Conservation (phyloP, 2,888 invertebrate genomes). For the Xestia rhomboidea region DNA sequence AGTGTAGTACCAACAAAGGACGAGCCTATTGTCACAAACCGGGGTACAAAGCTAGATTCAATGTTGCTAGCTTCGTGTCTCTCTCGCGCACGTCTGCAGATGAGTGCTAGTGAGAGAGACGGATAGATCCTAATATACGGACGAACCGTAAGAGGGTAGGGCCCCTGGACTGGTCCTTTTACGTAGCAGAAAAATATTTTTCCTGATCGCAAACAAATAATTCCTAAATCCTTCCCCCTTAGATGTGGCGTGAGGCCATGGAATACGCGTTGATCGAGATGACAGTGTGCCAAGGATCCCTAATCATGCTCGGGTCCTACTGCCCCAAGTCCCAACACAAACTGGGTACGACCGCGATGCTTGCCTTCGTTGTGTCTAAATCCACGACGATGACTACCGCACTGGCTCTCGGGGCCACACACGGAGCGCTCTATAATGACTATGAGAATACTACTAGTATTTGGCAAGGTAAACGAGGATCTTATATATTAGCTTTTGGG, state of each 20-base stretch:
- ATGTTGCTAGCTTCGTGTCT: no score
- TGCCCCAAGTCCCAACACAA: conserved; percentile 79
- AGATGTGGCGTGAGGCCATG: conserved; percentile 87
- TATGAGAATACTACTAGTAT: conserved; percentile 80
- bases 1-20: neutral
- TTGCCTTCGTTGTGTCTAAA: conserved; percentile 80
- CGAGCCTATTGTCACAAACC: neutral
- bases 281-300: conserved; percentile 82
- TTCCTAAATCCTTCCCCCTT: neutral
- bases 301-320: conserved; percentile 84
- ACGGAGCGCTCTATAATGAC: conserved; percentile 81
- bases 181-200: neutral
- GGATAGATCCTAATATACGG: no score
- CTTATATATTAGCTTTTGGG: neutral
- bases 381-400: conserved; percentile 75
- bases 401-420: conserved; percentile 80
- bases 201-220: neutral
- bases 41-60: neutral
- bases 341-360: conserved; percentile 76
- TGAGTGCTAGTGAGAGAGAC: no score
- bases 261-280: conserved; percentile 85
- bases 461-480: conserved; percentile 73
- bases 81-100: no score
- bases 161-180: no score
- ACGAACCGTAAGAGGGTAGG: no score